Evolutionary conservation across 1,140 invertebrate genomes (phyloP).

Genomic region (Sarcophaga peregrina): DNA sequence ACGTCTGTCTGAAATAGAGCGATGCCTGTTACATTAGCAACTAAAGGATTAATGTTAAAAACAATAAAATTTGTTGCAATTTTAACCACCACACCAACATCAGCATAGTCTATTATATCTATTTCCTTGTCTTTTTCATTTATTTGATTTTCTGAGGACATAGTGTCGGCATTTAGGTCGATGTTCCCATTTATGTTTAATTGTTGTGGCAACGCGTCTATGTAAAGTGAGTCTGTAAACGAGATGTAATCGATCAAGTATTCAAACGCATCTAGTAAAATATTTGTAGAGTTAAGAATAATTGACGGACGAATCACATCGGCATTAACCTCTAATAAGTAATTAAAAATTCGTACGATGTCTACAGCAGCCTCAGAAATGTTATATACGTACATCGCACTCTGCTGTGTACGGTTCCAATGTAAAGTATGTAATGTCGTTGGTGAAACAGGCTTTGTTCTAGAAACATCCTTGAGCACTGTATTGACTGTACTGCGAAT

Average conservation of each 20-base stretch:
- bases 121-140: slow-evolving; percentile 48
- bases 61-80: slow-evolving; percentile 67
- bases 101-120: slow-evolving; percentile 49
- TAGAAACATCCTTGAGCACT: not conserved
- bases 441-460: not conserved
- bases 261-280: slow-evolving; percentile 69
- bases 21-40: slow-evolving; percentile 71
- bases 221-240: not conserved
- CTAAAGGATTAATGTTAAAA: slow-evolving; percentile 69
- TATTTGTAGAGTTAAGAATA: slow-evolving; percentile 70
- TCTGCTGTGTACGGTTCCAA: not conserved
- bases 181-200: too few relatives aligned
- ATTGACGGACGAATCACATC: slow-evolving; percentile 67
- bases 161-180: not conserved
- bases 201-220: too few relatives aligned
- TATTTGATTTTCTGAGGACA: not conserved
- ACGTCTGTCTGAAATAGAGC: slow-evolving; percentile 62
- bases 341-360: slow-evolving; percentile 68
- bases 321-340: slow-evolving; percentile 66
- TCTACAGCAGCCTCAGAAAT: slow-evolving; percentile 49
- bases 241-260: slow-evolving; percentile 58
- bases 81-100: slow-evolving; percentile 52
- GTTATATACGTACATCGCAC: not conserved
- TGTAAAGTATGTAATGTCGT: not conserved
- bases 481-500: slow-evolving; percentile 54